A percentile compares a stretch with the other conserved stretches of the same genome.
These are phyloP conservation scores for Arion vulgaris DNA, from an alignment of 1,140 invertebrate genomes.

Conservation along the genomic window DNA sequence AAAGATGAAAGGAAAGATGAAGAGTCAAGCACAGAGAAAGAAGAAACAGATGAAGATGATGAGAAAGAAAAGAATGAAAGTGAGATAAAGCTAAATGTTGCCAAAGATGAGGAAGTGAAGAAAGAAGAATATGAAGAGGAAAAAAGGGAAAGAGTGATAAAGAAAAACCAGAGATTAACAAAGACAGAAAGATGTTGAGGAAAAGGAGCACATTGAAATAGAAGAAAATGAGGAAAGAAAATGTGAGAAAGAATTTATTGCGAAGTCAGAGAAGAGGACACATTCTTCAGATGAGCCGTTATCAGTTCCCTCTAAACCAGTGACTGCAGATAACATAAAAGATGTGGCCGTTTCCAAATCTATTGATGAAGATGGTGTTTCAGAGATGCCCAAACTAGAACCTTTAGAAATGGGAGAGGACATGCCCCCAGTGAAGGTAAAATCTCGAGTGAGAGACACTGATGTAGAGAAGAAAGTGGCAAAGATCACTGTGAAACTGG, in stretches of 20 bases:
- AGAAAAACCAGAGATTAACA: constrained; percentile 24
- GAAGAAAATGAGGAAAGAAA: constrained; percentile 24
- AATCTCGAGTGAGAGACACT: constrained; percentile 24
- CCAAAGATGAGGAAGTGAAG: background rate
- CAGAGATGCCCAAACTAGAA: constrained; percentile 18
- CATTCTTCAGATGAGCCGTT: constrained; percentile 23
- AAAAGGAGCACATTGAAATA: constrained; percentile 25
- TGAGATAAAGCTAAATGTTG: background rate
- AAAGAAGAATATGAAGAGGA: constrained; percentile 19
- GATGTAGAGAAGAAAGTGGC: constrained; percentile 11
- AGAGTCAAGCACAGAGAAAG: constrained; percentile 41
- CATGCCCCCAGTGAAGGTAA: constrained; percentile 2
- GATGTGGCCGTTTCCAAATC: constrained; percentile 11
- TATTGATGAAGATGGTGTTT: constrained; percentile 38
- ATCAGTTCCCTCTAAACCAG: background rate
- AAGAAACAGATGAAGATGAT: constrained; percentile 22
- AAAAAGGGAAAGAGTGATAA: constrained; percentile 17
- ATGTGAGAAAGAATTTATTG: constrained; percentile 19
- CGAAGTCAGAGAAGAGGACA: constrained; percentile 29
- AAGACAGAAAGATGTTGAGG: constrained; percentile 45
- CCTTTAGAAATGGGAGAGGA: constrained; percentile 25
- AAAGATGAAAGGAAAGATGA: constrained; percentile 33
- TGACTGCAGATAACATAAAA: constrained; percentile 13
- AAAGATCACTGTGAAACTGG: too few species aligned
- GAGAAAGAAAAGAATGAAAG: constrained; percentile 30